These are phyloP conservation scores for Oreocharis arfaki DNA, from an alignment of 2,113 vertebrate genomes.

Conservation along the genomic window DNA sequence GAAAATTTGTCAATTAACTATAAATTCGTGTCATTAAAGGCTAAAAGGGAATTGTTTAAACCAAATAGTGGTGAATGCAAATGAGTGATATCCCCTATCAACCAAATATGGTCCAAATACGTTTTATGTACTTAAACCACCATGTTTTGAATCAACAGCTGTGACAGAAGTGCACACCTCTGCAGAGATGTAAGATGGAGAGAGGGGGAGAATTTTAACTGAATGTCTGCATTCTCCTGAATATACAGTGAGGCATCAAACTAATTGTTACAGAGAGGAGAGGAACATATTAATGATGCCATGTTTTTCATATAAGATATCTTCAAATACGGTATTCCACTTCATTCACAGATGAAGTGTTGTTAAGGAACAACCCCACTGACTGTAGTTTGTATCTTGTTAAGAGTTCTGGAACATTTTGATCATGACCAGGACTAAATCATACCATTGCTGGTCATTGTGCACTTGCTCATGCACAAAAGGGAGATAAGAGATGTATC, in stretches of 20 bases:
- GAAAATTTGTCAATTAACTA: conserved; percentile 10
- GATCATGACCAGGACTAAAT: neutral
- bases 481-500: neutral
- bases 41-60: neutral
- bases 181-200: neutral
- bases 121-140: neutral
- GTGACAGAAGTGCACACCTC: neutral
- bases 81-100: neutral
- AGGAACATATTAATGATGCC: neutral
- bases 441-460: neutral
- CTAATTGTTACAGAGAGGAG: neutral
- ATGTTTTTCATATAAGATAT: neutral
- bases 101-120: neutral
- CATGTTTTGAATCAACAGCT: neutral
- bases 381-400: neutral
- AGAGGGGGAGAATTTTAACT: neutral
- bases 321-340: neutral
- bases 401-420: neutral
- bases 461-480: neutral
- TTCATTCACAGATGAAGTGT: neutral
- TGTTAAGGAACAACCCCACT: neutral
- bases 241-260: neutral
- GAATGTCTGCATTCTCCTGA: neutral
- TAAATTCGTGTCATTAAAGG: neutral
- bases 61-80: neutral